A percentile compares a stretch with the other conserved stretches of the same genome.
phyloP scores from a whole-genome alignment of 2,797 vertebrate species.

The Dendrocincla fuliginosa region DNA sequence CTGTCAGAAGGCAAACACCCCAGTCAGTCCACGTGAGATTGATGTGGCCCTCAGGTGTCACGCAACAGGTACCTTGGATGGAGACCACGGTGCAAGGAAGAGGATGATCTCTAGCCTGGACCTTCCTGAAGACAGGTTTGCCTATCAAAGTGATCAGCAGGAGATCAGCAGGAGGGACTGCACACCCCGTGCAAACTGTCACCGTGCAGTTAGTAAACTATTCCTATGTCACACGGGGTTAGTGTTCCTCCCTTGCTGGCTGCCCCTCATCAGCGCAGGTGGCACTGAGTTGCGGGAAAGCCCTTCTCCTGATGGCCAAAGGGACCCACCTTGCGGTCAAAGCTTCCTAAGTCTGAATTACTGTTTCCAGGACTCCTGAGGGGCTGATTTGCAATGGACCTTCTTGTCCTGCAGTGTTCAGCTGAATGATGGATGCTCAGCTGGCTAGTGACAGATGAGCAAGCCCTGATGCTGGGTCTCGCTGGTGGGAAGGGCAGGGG shows the following conservation, averaged over 20 bases:
- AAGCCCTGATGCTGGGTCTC: background rate
- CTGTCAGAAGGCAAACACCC: background rate
- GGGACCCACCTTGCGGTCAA: accelerated
- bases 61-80: constrained; percentile 82
- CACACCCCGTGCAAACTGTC: background rate
- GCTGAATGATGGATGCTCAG: background rate
- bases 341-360: background rate
- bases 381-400: background rate
- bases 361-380: background rate
- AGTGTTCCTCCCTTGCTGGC: background rate
- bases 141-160: constrained; percentile 81
- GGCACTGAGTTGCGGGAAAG: background rate
- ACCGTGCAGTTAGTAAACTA: constrained; percentile 53
- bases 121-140: constrained; percentile 90
- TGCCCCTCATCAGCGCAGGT: background rate
- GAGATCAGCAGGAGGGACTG: constrained; percentile 51
- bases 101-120: constrained; percentile 88
- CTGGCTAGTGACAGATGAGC: background rate
- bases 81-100: constrained; percentile 81
- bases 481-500: background rate
- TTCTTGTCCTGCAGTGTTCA: accelerated
- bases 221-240: constrained; percentile 4
- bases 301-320: background rate
- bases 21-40: background rate
- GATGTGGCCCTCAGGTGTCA: accelerated